phyloP scores from a whole-genome alignment of 2,888 invertebrate genomes.

The Drosophila kuntzei region DNA sequence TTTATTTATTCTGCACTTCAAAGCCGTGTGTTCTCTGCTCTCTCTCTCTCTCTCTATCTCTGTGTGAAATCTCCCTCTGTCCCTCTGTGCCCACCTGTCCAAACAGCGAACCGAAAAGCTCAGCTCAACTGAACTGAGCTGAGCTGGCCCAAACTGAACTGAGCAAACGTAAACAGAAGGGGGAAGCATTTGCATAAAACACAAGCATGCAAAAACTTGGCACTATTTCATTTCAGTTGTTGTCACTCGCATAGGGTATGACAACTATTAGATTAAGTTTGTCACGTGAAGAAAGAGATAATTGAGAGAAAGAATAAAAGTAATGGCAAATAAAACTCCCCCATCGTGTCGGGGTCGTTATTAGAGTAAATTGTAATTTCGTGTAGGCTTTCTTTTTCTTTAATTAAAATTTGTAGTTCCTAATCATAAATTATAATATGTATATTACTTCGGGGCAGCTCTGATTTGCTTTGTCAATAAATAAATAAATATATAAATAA shows the following conservation, averaged over 20 bases:
- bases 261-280: neutral
- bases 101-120: conserved; percentile 56
- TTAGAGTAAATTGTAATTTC: too few relatives aligned
- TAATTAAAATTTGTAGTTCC: too few relatives aligned
- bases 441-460: too few relatives aligned
- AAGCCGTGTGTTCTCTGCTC: conserved; percentile 62
- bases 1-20: conserved; percentile 77
- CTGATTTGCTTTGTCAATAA: too few relatives aligned
- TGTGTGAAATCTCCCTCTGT: neutral
- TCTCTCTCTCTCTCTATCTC: neutral
- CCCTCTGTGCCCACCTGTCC: conserved; percentile 63
- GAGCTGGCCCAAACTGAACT: conserved; percentile 8
- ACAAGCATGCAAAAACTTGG: conserved; percentile 67
- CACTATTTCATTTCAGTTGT: conserved; percentile 69
- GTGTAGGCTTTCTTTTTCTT: too few relatives aligned
- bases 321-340: too few relatives aligned
- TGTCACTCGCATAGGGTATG: conserved; percentile 1
- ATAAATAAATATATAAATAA: too few relatives aligned
- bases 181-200: conserved; percentile 73
- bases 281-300: neutral
- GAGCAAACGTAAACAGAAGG: conserved; percentile 6
- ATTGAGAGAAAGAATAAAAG: too few relatives aligned
- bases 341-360: too few relatives aligned
- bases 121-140: conserved; percentile 42
- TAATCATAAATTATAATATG: too few relatives aligned